These are phyloP conservation scores for Pandemis corylana DNA, from an alignment of 2,888 invertebrate genomes.

Conservation along the genomic window DNA sequence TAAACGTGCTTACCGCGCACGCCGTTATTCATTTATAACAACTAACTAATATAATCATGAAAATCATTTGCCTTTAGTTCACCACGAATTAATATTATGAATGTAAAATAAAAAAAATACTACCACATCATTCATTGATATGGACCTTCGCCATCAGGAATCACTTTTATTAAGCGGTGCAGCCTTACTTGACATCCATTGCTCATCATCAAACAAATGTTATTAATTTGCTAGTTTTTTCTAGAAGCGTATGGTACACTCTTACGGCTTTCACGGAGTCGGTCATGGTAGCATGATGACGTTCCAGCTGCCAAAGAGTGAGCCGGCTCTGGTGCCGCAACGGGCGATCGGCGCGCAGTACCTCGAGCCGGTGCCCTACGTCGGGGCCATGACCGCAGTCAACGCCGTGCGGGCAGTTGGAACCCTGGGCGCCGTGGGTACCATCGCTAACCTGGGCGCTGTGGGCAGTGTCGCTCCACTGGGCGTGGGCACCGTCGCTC, in stretches of 20 bases:
- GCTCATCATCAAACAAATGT: conserved; percentile 1
- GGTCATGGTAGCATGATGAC: conserved; percentile 46
- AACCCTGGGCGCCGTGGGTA: not conserved
- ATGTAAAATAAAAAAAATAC: no score
- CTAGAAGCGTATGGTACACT: conserved; percentile 17
- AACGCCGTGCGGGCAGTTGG: conserved; percentile 1
- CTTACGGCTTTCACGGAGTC: conserved; percentile 34
- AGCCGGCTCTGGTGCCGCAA: conserved; percentile 65
- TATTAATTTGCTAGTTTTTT: conserved; percentile 19
- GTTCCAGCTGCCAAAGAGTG: conserved; percentile 52
- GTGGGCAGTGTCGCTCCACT: not conserved
- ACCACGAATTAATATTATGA: no score
- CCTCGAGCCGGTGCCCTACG: conserved; percentile 68
- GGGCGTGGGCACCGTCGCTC: not conserved
- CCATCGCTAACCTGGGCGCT: not conserved
- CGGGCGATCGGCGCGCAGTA: conserved; percentile 72
- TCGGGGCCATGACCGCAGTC: conserved; percentile 50
- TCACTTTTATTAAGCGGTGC: not conserved
- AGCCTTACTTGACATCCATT: not conserved
- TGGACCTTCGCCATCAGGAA: no score
- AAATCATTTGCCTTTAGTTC: no score
- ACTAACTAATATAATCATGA: no score
- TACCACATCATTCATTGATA: no score
- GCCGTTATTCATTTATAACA: no score
- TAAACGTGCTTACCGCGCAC: no score